phyloP scores from a whole-genome alignment of 2,797 vertebrate species.

The Botia kubotai region DNA sequence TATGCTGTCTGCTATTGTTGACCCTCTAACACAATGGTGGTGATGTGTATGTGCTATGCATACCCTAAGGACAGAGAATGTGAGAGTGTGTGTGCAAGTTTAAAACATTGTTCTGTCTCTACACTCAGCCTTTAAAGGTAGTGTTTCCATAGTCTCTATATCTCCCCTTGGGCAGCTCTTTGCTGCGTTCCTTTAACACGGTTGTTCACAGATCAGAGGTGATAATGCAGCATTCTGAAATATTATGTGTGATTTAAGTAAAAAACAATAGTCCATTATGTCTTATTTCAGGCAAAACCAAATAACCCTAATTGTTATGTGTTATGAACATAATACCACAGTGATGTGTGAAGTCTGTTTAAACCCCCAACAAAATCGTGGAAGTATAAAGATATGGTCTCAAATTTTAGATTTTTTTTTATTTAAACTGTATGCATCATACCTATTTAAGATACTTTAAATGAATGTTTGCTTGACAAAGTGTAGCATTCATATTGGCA shows the following conservation, averaged over 20 bases:
- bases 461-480: neutral
- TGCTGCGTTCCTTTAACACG: slow-evolving; percentile 27
- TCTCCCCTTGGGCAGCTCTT: slow-evolving; percentile 26
- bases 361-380: no score
- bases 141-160: slow-evolving; percentile 12
- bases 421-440: no score
- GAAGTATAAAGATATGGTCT: no score
- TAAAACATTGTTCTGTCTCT: slow-evolving; percentile 18
- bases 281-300: neutral
- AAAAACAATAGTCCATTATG: neutral
- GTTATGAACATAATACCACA: no score
- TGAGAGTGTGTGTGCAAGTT: slow-evolving; percentile 3
- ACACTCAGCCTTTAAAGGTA: neutral
- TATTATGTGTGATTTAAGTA: neutral
- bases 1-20: slow-evolving; percentile 33
- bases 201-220: neutral
- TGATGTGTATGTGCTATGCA: neutral
- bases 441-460: neutral
- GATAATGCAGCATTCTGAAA: neutral
- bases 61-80: neutral
- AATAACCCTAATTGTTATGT: no score
- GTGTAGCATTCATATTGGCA: neutral
- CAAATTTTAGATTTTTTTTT: no score
- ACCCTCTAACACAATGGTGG: slow-evolving; percentile 42
- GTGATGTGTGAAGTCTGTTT: no score